A percentile compares a stretch with the other conserved stretches of the same genome.
Conservation (phyloP, 2,113 vertebrate genomes). For the Gnathonemus longibarbis region DNA sequence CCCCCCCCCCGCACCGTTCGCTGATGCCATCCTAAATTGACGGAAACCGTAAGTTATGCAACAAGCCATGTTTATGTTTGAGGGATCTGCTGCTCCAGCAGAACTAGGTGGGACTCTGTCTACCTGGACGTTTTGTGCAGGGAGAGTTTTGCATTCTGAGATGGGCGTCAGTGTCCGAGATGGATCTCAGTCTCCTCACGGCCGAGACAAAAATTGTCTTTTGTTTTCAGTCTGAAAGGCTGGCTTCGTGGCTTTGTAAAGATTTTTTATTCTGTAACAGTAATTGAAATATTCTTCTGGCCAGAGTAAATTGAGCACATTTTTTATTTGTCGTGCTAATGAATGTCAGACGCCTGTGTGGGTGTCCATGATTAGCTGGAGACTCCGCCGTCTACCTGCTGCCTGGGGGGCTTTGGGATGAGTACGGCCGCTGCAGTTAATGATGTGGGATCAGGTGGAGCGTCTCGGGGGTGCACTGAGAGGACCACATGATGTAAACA, state of each 20-base stretch:
- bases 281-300: slow-evolving; percentile 8
- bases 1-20: background rate
- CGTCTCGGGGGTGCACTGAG: background rate
- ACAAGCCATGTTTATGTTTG: background rate
- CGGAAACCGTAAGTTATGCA: background rate
- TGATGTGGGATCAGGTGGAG: background rate
- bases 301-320: background rate
- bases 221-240: background rate
- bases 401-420: background rate
- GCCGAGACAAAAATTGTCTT: background rate
- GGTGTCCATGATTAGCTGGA: background rate
- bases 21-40: background rate
- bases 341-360: background rate
- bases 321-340: background rate
- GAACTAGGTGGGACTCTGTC: background rate
- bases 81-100: background rate
- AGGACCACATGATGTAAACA: background rate
- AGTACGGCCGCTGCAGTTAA: background rate
- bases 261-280: background rate
- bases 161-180: background rate
- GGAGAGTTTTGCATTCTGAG: background rate
- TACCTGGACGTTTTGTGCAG: background rate
- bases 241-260: background rate
- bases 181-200: background rate
- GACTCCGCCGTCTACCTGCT: background rate